A percentile compares a stretch with the other conserved stretches of the same genome.
These are phyloP conservation scores for Galeruca laticollis DNA, from an alignment of 2,888 invertebrate species.

Conservation along the genomic window DNA sequence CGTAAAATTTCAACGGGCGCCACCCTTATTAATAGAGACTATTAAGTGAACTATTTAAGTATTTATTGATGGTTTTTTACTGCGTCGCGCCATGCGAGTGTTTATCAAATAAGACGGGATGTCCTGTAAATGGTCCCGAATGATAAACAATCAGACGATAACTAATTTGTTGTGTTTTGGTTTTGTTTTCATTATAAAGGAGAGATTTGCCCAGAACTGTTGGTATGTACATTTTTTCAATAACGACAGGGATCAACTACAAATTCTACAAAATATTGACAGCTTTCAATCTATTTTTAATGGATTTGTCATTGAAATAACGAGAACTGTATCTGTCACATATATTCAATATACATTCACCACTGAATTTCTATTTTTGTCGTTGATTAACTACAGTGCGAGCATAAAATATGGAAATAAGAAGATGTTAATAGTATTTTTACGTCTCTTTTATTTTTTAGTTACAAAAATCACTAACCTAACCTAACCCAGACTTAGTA, in stretches of 20 bases:
- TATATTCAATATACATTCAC: too few relatives aligned
- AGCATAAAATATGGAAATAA: too few relatives aligned
- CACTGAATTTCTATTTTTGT: too few relatives aligned
- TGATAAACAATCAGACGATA: conserved; percentile 49
- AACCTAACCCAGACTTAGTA: too few relatives aligned
- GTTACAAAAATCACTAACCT: too few relatives aligned
- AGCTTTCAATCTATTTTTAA: too few relatives aligned
- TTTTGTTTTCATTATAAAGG: conserved; percentile 15
- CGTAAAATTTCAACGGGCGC: conserved; percentile 7
- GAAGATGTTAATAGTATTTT: too few relatives aligned
- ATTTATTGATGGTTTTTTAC: conserved; percentile 38
- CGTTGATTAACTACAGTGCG: too few relatives aligned
- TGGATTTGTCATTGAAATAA: too few relatives aligned
- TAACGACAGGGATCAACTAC: background rate
- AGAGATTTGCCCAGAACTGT: conserved; percentile 5
- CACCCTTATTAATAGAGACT: conserved; percentile 1
- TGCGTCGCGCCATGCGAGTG: conserved; percentile 35
- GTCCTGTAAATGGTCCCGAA: conserved; percentile 54
- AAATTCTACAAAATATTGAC: conserved; percentile 1
- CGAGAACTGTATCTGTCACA: too few relatives aligned
- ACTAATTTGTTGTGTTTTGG: conserved; percentile 31
- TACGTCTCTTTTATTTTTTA: too few relatives aligned
- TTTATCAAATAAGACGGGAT: conserved; percentile 53
- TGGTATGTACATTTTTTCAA: conserved; percentile 23
- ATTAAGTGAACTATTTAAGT: background rate